These are phyloP conservation scores for Ochropleura leucogaster DNA, from an alignment of 2,888 invertebrate genomes.

Conservation along the genomic window DNA sequence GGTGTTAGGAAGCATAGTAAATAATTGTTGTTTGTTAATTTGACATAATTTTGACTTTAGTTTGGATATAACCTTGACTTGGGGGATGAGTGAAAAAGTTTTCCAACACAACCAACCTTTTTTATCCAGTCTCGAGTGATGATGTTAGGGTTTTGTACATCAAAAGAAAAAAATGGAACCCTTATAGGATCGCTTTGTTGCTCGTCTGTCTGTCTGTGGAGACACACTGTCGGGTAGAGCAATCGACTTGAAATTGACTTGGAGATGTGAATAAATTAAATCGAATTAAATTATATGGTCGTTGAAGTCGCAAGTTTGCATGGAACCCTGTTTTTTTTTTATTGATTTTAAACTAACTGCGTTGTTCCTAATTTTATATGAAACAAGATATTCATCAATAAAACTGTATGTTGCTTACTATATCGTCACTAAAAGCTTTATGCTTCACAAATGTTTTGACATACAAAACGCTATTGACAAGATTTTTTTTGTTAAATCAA, in stretches of 20 bases:
- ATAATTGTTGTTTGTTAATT: slow-evolving; percentile 39
- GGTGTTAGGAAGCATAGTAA: slow-evolving; percentile 10
- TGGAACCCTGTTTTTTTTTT: background rate
- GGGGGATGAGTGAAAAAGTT: background rate
- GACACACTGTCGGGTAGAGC: too few species aligned
- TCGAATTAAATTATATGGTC: too few species aligned
- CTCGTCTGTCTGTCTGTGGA: too few species aligned
- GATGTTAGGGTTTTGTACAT: too few species aligned
- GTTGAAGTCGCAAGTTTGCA: too few species aligned
- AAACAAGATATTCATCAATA: background rate
- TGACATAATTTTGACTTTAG: background rate
- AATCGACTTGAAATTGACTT: too few species aligned
- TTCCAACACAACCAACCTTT: background rate
- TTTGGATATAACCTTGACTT: background rate
- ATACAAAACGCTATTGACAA: background rate
- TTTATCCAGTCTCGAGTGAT: background rate
- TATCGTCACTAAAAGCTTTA: background rate
- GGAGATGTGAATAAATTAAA: too few species aligned
- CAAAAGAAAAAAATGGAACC: too few species aligned
- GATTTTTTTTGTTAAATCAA: background rate
- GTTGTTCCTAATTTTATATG: background rate
- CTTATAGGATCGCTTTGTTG: too few species aligned
- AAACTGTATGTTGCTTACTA: background rate
- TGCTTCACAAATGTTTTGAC: background rate
- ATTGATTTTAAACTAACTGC: too few species aligned